phyloP scores from a whole-genome alignment of 2,113 vertebrate species.

The Gavialis gangeticus region DNA sequence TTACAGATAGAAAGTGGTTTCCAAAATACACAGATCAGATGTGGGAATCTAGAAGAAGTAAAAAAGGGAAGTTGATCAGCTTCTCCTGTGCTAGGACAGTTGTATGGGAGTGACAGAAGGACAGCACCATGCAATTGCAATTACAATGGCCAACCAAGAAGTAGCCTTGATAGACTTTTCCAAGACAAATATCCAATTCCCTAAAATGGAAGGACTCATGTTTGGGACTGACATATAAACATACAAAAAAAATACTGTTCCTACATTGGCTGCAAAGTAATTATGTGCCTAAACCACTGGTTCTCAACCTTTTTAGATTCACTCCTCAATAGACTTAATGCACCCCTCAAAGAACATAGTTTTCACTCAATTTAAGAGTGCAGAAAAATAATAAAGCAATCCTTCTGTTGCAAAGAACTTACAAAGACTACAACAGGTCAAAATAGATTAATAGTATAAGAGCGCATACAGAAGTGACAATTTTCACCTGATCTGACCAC shows the following conservation, averaged over 20 bases:
- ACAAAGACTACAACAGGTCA: no score
- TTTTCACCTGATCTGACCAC: no score
- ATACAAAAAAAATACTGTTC: not conserved
- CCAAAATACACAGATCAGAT: not conserved
- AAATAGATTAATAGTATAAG: no score
- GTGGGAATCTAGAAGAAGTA: not conserved
- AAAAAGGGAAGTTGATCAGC: not conserved
- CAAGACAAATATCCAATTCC: not conserved
- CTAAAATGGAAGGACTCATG: not conserved
- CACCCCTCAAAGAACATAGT: no score
- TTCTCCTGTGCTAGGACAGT: not conserved
- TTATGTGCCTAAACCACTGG: no score
- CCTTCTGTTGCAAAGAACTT: no score
- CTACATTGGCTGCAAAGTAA: no score
- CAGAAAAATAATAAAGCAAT: no score
- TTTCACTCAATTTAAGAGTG: no score
- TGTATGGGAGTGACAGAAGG: not conserved
- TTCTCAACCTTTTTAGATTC: no score
- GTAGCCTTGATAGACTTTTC: not conserved
- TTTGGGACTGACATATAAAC: not conserved
- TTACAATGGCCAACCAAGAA: not conserved
- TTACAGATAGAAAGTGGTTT: not conserved
- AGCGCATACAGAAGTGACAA: no score
- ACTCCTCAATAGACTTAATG: no score
- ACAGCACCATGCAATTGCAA: not conserved